Conservation (phyloP, 2,888 invertebrate species). For the Hemistola chrysoprasaria region DNA sequence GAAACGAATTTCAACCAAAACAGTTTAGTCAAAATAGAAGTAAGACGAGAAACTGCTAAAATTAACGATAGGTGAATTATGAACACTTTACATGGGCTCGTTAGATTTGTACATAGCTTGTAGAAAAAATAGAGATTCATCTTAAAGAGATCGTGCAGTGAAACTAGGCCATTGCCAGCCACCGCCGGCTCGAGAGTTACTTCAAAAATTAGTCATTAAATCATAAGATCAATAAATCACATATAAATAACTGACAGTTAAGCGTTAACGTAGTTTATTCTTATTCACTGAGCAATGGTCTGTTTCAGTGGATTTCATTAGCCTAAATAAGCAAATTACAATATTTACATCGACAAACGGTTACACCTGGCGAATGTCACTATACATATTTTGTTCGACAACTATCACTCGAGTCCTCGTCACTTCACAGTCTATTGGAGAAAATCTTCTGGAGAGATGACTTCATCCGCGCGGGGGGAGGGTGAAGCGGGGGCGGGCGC, state of each 20-base stretch:
- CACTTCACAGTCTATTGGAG: conserved; percentile 65
- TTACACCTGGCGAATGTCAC: conserved; percentile 51
- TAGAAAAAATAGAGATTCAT: conserved; percentile 82
- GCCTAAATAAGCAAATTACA: conserved; percentile 74
- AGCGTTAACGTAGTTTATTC: no score
- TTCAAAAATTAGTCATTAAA: conserved; percentile 14
- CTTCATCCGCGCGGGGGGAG: conserved; percentile 46
- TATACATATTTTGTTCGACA: conserved; percentile 46
- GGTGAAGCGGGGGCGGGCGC: conserved; percentile 38
- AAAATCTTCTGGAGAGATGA: conserved; percentile 66
- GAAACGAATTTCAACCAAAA: no score
- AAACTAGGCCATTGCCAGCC: conserved; percentile 75
- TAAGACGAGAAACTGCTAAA: conserved; percentile 17
- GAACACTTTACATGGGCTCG: conserved; percentile 75
- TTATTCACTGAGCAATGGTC: conserved; percentile 71
- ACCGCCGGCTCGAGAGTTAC: conserved; percentile 4
- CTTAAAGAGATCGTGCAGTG: conserved; percentile 78
- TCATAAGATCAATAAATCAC: conserved; percentile 20
- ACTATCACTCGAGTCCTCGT: conserved; percentile 38
- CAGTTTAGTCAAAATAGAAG: no score
- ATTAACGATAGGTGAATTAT: conserved; percentile 10
- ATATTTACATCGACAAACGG: conserved; percentile 71
- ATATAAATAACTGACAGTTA: conserved; percentile 19
- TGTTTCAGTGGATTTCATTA: conserved; percentile 76
- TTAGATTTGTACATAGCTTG: conserved; percentile 79